phyloP scores from a whole-genome alignment of 92 coral and sea anemone species.

The Heteractis magnifica region DNA sequence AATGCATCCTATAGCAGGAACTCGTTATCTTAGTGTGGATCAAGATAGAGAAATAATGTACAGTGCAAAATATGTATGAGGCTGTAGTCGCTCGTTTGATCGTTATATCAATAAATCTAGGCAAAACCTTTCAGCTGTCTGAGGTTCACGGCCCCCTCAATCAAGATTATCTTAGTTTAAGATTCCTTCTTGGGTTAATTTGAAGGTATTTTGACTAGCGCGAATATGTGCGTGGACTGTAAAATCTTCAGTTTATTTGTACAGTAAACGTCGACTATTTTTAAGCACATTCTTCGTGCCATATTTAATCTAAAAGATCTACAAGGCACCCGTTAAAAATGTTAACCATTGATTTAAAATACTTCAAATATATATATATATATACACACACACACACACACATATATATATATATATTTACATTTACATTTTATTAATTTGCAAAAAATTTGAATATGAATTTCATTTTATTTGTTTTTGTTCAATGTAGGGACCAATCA shows the following conservation, averaged over 20 bases:
- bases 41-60: not conserved
- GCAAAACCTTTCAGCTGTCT: constrained; percentile 6
- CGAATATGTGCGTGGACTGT: not conserved
- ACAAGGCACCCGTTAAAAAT: not conserved
- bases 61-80: not conserved
- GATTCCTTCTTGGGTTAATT: not conserved
- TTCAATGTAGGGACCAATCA: too few relatives aligned
- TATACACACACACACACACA: too few relatives aligned
- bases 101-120: not conserved
- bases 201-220: not conserved
- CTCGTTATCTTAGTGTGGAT: not conserved
- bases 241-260: not conserved
- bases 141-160: constrained; percentile 15
- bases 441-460: too few relatives aligned
- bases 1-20: not conserved
- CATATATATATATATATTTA: too few relatives aligned
- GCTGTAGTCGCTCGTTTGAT: not conserved
- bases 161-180: not conserved
- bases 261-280: not conserved
- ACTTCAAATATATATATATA: not conserved
- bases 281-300: not conserved
- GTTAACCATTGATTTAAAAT: not conserved
- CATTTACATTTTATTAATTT: not conserved
- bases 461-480: too few relatives aligned
- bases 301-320: not conserved